Evolutionary conservation across 2,113 vertebrate species (phyloP), one percentile per base, ranked within the genome.

Genomic region (Apteryx mantelli): DNA sequence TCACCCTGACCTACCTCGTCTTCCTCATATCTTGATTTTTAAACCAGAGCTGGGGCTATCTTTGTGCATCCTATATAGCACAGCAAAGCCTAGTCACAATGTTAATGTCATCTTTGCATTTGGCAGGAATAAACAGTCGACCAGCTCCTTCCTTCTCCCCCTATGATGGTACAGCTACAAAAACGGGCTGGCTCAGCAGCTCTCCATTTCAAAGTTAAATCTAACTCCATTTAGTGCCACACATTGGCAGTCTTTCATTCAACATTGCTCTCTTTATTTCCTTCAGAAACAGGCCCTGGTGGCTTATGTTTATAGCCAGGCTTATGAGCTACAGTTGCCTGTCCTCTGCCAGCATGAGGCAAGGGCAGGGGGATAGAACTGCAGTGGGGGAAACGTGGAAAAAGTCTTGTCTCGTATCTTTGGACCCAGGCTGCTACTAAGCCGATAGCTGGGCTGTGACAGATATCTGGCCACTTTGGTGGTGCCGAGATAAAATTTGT

Each of bases 181-280:
- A 15, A 48, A 9, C 2, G 10, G 12, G 13, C 13, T 60, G 7
- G 10, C 2, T 0, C 0, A 1, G 58, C 32, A 14, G 44, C 64
- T 18, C 38, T 22, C 48, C 16, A 42, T 48, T 78, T 83, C 61
- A 66, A 86, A 70, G 25, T 28, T 19, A 82, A 30, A 52, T 38
- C 36, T 52, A 56, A 50, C 20, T 46, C 11, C 8, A 60, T 76
- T 77, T 61, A 36, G 30, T 55, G 22, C 20, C 8, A 11, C 32
- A 60, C 17, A 4, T 34, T 19, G 6, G 20, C 56, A 60, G 32
- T 18, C 48, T 86, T 16, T 79, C 9, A n/a, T 82, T 95, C 77
- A 69, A 58, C 13, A n/a, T 2, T 12, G 3, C 28, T 60, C 20
- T 48, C 52, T 34, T 46, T 25, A 55, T 73, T 81, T 81, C 26